These are phyloP conservation scores for Drosophila merina DNA, from an alignment of 2,888 invertebrate genomes.

Conservation along the genomic window DNA sequence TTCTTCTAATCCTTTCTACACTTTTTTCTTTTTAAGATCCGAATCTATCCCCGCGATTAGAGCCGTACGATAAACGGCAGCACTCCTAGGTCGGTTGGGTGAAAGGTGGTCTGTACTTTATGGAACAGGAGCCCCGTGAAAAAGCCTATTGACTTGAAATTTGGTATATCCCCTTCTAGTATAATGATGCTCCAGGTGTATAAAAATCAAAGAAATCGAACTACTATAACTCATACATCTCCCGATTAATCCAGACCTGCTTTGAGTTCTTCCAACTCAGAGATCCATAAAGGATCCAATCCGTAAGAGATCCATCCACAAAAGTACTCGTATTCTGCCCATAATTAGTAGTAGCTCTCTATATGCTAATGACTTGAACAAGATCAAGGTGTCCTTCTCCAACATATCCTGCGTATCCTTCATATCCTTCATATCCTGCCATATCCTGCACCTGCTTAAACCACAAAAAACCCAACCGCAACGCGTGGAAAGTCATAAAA, in stretches of 20 bases:
- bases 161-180: no score
- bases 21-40: no score
- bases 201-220: neutral
- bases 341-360: neutral
- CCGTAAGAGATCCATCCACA: no score
- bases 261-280: neutral
- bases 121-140: no score
- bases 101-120: no score
- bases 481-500: constrained; percentile 25
- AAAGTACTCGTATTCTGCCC: neutral
- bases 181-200: no score
- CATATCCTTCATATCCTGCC: constrained; percentile 9
- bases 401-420: constrained; percentile 9
- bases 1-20: no score
- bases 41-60: no score
- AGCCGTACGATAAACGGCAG: no score
- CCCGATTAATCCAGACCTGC: no score
- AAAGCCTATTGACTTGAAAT: no score
- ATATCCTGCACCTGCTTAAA: constrained; percentile 30
- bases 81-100: no score
- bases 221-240: neutral
- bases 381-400: neutral
- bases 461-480: constrained; percentile 10
- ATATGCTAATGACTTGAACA: neutral
- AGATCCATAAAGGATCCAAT: neutral